These are phyloP conservation scores for Nautilus pompilius DNA, from an alignment of 1,140 invertebrate species.

Conservation along the genomic window DNA sequence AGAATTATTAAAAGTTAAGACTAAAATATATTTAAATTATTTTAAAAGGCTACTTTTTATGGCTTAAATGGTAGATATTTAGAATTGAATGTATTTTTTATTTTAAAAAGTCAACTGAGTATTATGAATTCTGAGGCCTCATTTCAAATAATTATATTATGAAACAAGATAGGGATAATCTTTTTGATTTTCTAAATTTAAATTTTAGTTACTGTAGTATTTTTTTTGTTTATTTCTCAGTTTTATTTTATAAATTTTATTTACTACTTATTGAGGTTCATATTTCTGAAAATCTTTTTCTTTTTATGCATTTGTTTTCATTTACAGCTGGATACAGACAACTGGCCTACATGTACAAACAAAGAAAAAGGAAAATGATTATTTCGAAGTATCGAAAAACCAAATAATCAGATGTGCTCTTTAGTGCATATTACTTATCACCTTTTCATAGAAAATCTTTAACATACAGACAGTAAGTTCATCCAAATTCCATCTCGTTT, in stretches of 20 bases:
- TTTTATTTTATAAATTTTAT: not conserved
- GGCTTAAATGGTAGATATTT: no score
- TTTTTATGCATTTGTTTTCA: not conserved
- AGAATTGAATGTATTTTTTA: no score
- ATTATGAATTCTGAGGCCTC: not conserved
- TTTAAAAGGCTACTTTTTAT: no score
- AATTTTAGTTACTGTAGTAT: not conserved
- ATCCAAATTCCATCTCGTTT: no score
- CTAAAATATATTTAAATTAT: no score
- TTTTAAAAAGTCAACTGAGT: no score
- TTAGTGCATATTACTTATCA: no score
- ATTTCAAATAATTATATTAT: not conserved
- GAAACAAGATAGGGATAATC: not conserved
- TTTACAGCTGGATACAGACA: slow-evolving; percentile 26
- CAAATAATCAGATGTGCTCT: no score
- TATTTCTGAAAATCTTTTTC: not conserved
- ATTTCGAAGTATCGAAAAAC: no score
- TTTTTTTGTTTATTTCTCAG: not conserved
- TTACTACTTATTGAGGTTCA: not conserved
- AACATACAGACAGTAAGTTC: no score
- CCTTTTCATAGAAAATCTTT: no score
- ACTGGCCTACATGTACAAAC: slow-evolving; percentile 35
- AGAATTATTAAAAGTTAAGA: no score
- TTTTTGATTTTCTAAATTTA: not conserved
- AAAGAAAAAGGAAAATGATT: slow-evolving; percentile 34